A percentile compares a stretch with the other conserved stretches of the same genome.
These are phyloP conservation scores for Pseudoips prasinana DNA, from an alignment of 2,888 invertebrate genomes.

Conservation along the genomic window DNA sequence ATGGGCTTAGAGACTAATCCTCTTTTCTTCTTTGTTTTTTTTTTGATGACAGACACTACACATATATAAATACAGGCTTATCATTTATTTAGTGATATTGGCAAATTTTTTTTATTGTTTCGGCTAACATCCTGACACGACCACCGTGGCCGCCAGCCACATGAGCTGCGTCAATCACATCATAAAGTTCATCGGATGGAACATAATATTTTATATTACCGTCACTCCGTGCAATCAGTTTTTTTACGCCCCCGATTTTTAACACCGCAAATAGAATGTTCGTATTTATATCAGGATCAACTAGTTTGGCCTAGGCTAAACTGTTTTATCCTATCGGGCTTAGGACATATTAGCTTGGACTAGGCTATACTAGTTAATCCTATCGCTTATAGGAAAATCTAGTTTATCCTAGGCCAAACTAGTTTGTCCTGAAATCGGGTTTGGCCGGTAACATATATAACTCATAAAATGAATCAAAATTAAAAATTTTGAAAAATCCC, in stretches of 20 bases:
- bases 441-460: no score
- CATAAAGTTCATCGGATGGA: constrained; percentile 2
- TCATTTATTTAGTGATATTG: constrained; percentile 27
- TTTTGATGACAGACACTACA: constrained; percentile 35
- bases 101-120: constrained; percentile 30
- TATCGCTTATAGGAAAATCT: no score
- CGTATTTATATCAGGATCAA: no score
- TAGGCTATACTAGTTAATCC: no score
- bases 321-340: no score
- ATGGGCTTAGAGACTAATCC: constrained; percentile 36
- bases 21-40: constrained; percentile 30
- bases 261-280: constrained; percentile 19
- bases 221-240: constrained; percentile 3
- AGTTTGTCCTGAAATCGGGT: no score
- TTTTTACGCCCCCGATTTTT: constrained; percentile 7
- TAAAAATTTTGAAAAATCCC: no score
- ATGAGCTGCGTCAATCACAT: constrained; percentile 32
- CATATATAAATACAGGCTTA: constrained; percentile 29
- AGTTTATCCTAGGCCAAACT: no score
- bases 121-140: constrained; percentile 29
- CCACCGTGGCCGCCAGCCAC: constrained; percentile 38
- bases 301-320: no score
- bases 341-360: no score
- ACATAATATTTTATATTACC: constrained; percentile 2
- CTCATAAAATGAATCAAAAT: no score